A percentile compares a stretch with the other conserved stretches of the same genome.
These are phyloP conservation scores for Phaethon lepturus DNA, from an alignment of 2,113 vertebrate species.

Conservation along the genomic window DNA sequence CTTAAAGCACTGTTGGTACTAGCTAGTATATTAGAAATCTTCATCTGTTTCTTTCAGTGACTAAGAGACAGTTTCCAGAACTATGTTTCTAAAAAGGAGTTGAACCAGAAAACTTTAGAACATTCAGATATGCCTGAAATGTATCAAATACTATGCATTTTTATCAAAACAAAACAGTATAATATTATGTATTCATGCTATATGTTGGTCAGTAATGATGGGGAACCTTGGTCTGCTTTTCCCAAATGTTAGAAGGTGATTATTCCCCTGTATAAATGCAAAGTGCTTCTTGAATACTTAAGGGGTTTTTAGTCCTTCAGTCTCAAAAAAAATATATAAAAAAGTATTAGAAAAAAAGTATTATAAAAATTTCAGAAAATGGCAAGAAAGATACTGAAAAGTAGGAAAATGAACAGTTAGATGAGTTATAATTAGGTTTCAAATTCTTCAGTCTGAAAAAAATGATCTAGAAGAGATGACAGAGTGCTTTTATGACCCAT, in stretches of 20 bases:
- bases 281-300: neutral
- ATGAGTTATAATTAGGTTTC: neutral
- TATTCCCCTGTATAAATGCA: neutral
- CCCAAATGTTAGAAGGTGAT: neutral
- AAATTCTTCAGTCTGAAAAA: neutral
- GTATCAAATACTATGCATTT: neutral
- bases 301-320: neutral
- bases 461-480: neutral
- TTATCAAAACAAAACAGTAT: neutral
- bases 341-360: neutral
- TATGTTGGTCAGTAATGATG: neutral
- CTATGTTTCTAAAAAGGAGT: neutral
- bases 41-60: neutral
- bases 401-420: neutral
- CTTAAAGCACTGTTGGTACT: neutral
- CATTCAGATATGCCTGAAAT: neutral
- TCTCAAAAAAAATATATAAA: neutral
- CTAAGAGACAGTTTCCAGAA: neutral
- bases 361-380: neutral
- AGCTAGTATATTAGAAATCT: neutral
- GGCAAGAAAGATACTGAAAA: neutral
- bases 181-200: neutral
- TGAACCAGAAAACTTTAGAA: neutral
- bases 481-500: neutral
- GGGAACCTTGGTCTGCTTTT: neutral